Conservation (phyloP, 1,140 invertebrate genomes). For the Plectus sambesii region DNA sequence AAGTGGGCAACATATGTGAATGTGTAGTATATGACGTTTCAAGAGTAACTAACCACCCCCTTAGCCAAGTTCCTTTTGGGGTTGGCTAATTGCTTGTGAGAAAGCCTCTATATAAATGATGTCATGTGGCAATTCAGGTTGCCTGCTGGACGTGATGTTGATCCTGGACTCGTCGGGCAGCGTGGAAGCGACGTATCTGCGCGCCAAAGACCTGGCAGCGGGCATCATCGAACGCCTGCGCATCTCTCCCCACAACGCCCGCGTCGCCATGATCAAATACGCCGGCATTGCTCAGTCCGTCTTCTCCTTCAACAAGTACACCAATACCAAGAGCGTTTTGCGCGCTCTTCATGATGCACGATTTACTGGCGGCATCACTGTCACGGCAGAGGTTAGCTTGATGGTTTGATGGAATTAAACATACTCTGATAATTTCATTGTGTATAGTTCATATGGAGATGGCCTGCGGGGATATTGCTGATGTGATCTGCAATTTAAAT, state of each 20-base stretch:
- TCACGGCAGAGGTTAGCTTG: slow-evolving; percentile 33
- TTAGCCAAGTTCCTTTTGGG: too few relatives aligned
- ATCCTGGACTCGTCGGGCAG: slow-evolving; percentile 14
- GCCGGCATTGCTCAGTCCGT: slow-evolving; percentile 35
- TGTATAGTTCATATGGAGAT: too few relatives aligned
- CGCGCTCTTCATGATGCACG: slow-evolving; percentile 18
- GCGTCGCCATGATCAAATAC: slow-evolving; percentile 38
- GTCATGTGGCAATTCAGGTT: too few relatives aligned
- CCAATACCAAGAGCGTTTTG: slow-evolving; percentile 25
- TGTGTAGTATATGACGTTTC: too few relatives aligned
- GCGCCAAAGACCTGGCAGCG: slow-evolving; percentile 16
- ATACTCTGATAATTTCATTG: too few relatives aligned
- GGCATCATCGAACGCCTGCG: slow-evolving; percentile 21
- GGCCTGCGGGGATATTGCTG: too few relatives aligned
- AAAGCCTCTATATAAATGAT: too few relatives aligned
- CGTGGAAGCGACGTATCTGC: slow-evolving; percentile 19
- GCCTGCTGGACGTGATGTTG: slow-evolving; percentile 15
- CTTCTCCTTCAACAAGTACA: slow-evolving; percentile 20
- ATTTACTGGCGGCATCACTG: slow-evolving; percentile 33
- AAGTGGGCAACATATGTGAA: too few relatives aligned
- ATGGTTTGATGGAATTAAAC: too few relatives aligned
- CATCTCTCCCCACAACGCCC: slow-evolving; percentile 31
- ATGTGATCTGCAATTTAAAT: too few relatives aligned
- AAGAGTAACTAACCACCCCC: too few relatives aligned
- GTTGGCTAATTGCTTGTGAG: too few relatives aligned